Percentiles rank a stretch among this genome's conserved stretches.
Conservation (phyloP, 2,888 invertebrate species). For the Crioceris asparagi region DNA sequence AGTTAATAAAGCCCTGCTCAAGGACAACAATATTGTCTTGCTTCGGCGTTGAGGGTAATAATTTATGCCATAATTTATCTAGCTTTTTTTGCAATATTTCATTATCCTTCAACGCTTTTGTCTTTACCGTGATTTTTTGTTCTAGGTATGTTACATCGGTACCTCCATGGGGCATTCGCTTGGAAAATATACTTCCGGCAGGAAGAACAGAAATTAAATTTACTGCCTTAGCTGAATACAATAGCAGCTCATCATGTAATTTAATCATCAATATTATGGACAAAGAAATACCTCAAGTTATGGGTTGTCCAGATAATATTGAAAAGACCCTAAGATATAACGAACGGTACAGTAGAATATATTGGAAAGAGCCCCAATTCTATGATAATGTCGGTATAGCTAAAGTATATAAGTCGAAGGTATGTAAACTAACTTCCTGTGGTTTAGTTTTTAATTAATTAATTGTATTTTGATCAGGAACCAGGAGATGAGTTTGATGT, state of each 20-base stretch:
- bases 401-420: constrained; percentile 49
- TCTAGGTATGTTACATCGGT: constrained; percentile 46
- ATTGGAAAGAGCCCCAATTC: constrained; percentile 57
- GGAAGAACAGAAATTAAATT: constrained; percentile 51
- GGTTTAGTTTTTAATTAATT: neutral
- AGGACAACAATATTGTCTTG: too few species aligned
- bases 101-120: too few species aligned
- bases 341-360: constrained; percentile 44
- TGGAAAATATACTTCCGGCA: constrained; percentile 46
- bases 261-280: constrained; percentile 49
- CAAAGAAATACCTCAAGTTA: constrained; percentile 45
- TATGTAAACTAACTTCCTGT: constrained; percentile 26
- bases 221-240: constrained; percentile 41
- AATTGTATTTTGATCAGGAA: constrained; percentile 34
- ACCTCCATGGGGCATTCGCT: constrained; percentile 51
- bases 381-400: constrained; percentile 46
- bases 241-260: constrained; percentile 46
- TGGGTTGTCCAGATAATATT: constrained; percentile 51
- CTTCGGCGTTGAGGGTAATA: too few species aligned
- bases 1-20: too few species aligned
- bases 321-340: constrained; percentile 45
- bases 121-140: constrained; percentile 9
- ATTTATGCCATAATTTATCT: too few species aligned
- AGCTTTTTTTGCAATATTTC: too few species aligned
- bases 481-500: constrained; percentile 50